Conservation (phyloP, 2,797 vertebrate species). For the Acestrorhynchus altus region DNA sequence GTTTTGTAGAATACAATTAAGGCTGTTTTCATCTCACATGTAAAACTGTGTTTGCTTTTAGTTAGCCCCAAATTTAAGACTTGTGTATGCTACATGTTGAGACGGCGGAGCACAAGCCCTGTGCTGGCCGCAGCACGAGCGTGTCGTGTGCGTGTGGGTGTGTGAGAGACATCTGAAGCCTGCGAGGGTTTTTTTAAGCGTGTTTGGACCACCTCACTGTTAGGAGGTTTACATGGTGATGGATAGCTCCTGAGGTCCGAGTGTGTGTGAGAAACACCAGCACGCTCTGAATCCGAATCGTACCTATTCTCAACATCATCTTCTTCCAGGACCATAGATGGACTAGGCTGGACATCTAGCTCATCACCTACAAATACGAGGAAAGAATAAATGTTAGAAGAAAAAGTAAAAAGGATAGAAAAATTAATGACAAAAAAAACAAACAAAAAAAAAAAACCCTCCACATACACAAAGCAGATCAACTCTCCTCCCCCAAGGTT, state of each 20-base stretch:
- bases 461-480: too few species aligned
- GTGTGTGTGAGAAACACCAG: conserved; percentile 41
- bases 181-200: conserved; percentile 37
- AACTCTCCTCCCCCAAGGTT: too few species aligned
- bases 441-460: too few species aligned
- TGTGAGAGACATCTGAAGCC: conserved; percentile 3
- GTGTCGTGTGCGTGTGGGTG: conserved; percentile 60
- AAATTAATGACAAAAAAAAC: too few species aligned
- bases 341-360: conserved; percentile 81
- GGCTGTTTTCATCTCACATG: neutral
- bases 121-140: conserved; percentile 74
- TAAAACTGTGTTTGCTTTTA: neutral
- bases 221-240: conserved; percentile 24
- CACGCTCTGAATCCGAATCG: conserved; percentile 87
- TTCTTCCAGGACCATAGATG: conserved; percentile 88
- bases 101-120: conserved; percentile 41
- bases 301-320: conserved; percentile 99
- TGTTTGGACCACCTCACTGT: conserved; percentile 57
- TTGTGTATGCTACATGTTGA: conserved; percentile 42
- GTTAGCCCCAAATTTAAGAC: neutral
- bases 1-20: neutral
- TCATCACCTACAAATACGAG: conserved; percentile 83
- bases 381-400: neutral
- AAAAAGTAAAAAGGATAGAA: neutral
- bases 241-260: conserved; percentile 62